These are phyloP conservation scores for Petrocephalus sullivani DNA, from an alignment of 2,797 vertebrate genomes.

Conservation along the genomic window DNA sequence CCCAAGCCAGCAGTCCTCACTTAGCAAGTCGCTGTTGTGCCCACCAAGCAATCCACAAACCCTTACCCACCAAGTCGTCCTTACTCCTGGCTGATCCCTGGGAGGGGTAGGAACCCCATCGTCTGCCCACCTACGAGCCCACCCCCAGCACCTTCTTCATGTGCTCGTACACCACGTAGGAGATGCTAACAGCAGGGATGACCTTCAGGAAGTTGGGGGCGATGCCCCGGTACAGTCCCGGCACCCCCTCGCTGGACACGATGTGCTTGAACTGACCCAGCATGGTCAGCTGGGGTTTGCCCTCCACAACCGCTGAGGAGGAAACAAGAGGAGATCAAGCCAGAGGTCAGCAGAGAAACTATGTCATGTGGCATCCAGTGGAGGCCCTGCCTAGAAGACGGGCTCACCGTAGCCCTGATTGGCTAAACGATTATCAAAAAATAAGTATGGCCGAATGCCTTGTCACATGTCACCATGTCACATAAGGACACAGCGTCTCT, in stretches of 20 bases:
- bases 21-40: background rate
- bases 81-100: background rate
- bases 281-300: conserved; percentile 74
- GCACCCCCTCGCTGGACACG: conserved; percentile 74
- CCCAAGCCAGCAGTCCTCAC: background rate
- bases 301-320: conserved; percentile 62
- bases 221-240: conserved; percentile 84
- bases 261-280: conserved; percentile 78
- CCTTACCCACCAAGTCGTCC: background rate
- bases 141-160: conserved; percentile 80
- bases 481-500: background rate
- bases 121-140: conserved; percentile 33
- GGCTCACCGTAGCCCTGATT: background rate
- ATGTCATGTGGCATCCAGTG: background rate
- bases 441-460: background rate
- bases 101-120: background rate
- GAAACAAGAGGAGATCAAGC: background rate
- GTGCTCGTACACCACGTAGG: conserved; percentile 90
- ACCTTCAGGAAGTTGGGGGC: conserved; percentile 93
- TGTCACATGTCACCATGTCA: background rate
- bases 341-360: background rate
- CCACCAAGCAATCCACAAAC: no score
- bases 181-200: conserved; percentile 91
- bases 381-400: background rate
- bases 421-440: background rate